Evolutionary conservation across 1,140 invertebrate genomes (phyloP), one percentile per base, ranked within the genome.

Genomic region (Dendroctonus valens): DNA sequence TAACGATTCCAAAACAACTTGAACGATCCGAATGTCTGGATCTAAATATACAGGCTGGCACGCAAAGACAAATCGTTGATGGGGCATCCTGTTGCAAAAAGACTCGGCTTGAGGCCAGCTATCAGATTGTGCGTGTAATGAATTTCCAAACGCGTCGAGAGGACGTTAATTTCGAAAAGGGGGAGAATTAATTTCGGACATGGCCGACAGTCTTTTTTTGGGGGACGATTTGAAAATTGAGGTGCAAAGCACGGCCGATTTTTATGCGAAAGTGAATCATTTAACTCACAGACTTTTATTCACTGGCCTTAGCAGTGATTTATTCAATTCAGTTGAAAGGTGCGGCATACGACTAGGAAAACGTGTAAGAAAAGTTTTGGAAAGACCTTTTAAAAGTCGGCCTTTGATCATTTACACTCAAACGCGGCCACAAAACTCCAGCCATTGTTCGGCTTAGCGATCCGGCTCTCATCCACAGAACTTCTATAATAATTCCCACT

Each of bases 91-190:
- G 51, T 48, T 50, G 60, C 59, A 52, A 61, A 55, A 55, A 55
- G 52, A 54, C 40, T 54, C 14, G 63, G 63, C 53, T 57, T 40
- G 5, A 15, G 37, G 50, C 61, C 52, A 65, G 54, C 53, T 41
- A 58, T 57, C 61, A 54, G 53, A 64, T 64, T 64, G 61, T 64
- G 61, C 61, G 61, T 64, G 61, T 64, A 64, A 64, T 64, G 61
- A 64, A 64, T 64, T 64, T 64, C 46, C 51, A 64, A 64, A 55
- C 57, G 40, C 48, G 59, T 41, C 26, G 39, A 52, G 41, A 55
- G 12, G 41, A 15, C 52, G 61, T 64, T 64, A 54, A 57, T 64
- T 64, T 64, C 40, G 38, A 61, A 61, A 52, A 26, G 26, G 26
- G 26, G 59, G 59, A 14, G 59, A 61, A 61, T 61, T 41, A 61